Conservation (phyloP, 2,888 invertebrate genomes). For the Diaprepes abbreviatus region DNA sequence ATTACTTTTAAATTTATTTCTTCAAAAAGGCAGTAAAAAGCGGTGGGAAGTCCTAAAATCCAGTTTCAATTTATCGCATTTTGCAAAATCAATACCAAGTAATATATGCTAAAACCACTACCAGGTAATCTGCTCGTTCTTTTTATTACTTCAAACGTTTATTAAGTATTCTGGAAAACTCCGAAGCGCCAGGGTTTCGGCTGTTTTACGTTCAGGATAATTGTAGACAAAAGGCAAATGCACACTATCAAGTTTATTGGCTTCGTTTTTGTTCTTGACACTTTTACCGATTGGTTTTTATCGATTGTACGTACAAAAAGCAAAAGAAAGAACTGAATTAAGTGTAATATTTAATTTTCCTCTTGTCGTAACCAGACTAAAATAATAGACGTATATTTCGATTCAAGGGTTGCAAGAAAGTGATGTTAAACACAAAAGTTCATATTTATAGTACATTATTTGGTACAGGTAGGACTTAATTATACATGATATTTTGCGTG, state of each 20-base stretch:
- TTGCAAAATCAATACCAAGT: slow-evolving; percentile 59
- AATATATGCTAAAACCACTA: slow-evolving; percentile 62
- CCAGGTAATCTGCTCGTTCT: slow-evolving; percentile 59
- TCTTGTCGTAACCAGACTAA: too few relatives aligned
- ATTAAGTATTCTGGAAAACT: slow-evolving; percentile 43
- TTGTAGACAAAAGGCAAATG: slow-evolving; percentile 45
- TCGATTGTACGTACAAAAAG: not conserved
- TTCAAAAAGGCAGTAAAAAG: not conserved
- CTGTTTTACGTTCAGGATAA: slow-evolving; percentile 42
- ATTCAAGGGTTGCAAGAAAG: too few relatives aligned
- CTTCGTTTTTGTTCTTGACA: not conserved
- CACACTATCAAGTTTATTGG: not conserved
- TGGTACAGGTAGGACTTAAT: too few relatives aligned
- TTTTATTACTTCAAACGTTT: slow-evolving; percentile 44
- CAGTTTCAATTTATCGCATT: slow-evolving; percentile 60
- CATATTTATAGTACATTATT: too few relatives aligned
- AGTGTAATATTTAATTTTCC: too few relatives aligned
- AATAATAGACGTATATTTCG: too few relatives aligned
- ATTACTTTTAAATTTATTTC: not conserved
- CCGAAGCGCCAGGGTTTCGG: slow-evolving; percentile 31
- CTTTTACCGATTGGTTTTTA: not conserved
- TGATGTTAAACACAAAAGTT: too few relatives aligned
- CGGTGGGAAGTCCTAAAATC: not conserved
- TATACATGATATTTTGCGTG: slow-evolving; percentile 9
- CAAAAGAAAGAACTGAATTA: not conserved